phyloP scores from a whole-genome alignment of 2,888 invertebrate genomes.

The Agrochola macilenta region DNA sequence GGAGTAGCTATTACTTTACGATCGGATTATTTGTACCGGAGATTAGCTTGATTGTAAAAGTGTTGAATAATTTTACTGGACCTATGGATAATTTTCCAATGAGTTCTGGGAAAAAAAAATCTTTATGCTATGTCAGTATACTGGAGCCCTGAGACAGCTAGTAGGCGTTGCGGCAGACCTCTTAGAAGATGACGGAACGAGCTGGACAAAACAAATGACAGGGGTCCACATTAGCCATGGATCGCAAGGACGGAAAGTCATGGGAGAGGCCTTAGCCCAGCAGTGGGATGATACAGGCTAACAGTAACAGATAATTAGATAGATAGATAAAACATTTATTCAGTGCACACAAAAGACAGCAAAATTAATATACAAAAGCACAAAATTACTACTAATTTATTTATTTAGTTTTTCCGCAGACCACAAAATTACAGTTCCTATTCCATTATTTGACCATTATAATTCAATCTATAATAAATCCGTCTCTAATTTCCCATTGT shows the following conservation, averaged over 20 bases:
- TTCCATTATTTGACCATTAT: neutral
- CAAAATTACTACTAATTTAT: neutral
- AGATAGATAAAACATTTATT: neutral
- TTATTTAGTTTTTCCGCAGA: neutral
- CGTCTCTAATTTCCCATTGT: slow-evolving; percentile 30
- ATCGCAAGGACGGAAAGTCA: neutral
- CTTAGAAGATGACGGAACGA: too few species aligned
- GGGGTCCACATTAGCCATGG: too few species aligned
- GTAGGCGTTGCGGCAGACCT: too few species aligned
- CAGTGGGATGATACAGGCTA: neutral
- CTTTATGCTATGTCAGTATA: too few species aligned
- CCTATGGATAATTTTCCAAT: neutral
- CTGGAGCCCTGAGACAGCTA: too few species aligned
- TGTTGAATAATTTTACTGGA: neutral
- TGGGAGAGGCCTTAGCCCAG: neutral
- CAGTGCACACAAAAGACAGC: too few species aligned
- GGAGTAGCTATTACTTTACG: slow-evolving; percentile 20
- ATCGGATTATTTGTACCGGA: slow-evolving; percentile 31
- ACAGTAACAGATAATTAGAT: neutral
- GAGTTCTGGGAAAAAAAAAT: too few species aligned
- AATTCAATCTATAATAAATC: slow-evolving; percentile 16
- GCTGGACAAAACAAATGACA: too few species aligned
- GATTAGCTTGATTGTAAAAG: slow-evolving; percentile 39
- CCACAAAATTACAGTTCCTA: neutral
- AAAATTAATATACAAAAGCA: too few species aligned